These are phyloP conservation scores for Bufo gargarizans DNA, from an alignment of 2,113 vertebrate species.

Conservation along the genomic window DNA sequence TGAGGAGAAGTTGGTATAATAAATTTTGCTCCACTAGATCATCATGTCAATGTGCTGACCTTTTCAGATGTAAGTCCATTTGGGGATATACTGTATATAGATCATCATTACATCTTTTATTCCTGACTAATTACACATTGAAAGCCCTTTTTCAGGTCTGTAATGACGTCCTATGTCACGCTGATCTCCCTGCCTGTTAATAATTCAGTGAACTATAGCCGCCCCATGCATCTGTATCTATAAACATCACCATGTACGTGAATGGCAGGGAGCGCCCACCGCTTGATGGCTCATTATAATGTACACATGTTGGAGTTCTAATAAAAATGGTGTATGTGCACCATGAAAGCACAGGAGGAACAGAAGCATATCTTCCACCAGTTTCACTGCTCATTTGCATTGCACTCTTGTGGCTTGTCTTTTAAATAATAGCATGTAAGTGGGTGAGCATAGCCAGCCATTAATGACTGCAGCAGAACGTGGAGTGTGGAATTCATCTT, in stretches of 20 bases:
- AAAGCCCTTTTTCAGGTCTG: neutral
- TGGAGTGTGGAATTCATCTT: neutral
- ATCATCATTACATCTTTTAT: neutral
- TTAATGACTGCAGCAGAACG: neutral
- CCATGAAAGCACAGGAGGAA: neutral
- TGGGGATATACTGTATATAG: neutral
- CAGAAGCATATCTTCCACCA: neutral
- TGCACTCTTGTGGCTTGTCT: neutral
- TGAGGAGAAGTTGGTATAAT: neutral
- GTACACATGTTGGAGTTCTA: neutral
- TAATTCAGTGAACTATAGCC: neutral
- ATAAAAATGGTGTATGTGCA: neutral
- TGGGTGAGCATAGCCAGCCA: conserved; percentile 4
- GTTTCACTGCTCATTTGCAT: neutral
- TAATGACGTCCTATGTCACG: neutral
- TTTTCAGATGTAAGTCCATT: neutral
- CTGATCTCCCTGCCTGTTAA: conserved; percentile 18
- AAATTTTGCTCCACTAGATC: neutral
- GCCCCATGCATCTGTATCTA: neutral
- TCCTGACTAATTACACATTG: conserved; percentile 3
- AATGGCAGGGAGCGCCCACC: neutral
- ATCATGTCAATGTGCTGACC: conserved; percentile 26
- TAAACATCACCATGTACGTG: neutral
- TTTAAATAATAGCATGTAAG: conserved; percentile 8
- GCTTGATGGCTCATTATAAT: neutral